Base-by-base conservation (phyloP, 2,888 invertebrate genomes). In the Salpingus planirostris region DNA sequence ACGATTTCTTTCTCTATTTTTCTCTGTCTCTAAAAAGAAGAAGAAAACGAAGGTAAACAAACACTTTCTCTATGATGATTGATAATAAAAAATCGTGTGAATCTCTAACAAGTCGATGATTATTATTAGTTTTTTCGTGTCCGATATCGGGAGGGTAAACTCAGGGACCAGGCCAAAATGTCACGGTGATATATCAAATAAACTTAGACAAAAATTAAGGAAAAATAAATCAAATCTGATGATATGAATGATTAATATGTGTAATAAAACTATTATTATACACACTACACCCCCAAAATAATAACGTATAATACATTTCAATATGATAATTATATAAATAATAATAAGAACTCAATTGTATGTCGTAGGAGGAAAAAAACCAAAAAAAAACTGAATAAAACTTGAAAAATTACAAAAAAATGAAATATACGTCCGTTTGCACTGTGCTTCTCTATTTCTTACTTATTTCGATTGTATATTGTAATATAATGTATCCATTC, bases 141-240 rank as follows among this genome's bases (percentile, higher is more conserved):
- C 46, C 47, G 48, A 43, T 49, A 42, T 49, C 47, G 50, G 62
- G 61, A 60, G 61, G 63, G 64, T 64, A 60, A 62, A 64, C 64
- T 65, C 65, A 66, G 66, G 66, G 67, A 67, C 66, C 67, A 67
- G 66, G 66, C 65, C 67, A 65, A 64, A 62, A 60, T 60, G 61
- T 63, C 64, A 64, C 63, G 64, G 64, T 64, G 62, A 65, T 64
- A n/a, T n/a, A 65, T 64, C 64, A 64, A 63, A 62, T 59, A 54
- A 54, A 54, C 46, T 57, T 59, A 61, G 57, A 60, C 56, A 58
- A 59, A 18, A 62, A 60, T 54, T 54, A 54, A 55, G 46, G 54
- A 55, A n/a, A n/a, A n/a, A n/a, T n/a, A n/a, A 62, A 62, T 62
- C 60, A 60, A 62, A 62, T 62, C 55, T 58, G 55, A 57, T 51